Evolutionary conservation across 2,113 vertebrate genomes (phyloP).

Genomic region (Willisornis vidua): DNA sequence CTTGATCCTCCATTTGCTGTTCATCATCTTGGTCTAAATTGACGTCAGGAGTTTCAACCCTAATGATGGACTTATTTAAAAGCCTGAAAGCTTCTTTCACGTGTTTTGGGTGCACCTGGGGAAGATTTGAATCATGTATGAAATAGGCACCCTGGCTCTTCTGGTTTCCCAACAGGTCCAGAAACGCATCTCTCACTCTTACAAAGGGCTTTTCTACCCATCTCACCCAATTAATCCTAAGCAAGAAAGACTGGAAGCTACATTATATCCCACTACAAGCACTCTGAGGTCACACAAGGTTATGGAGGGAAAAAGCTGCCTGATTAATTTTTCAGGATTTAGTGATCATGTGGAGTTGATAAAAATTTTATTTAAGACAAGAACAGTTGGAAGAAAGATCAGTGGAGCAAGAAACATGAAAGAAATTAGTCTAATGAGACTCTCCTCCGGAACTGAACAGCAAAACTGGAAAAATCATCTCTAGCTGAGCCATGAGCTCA

Average conservation of each 20-base stretch:
- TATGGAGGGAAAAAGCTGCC: background rate
- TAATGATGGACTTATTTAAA: slow-evolving; percentile 97
- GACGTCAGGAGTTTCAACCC: slow-evolving; percentile 96
- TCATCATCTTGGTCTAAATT: slow-evolving; percentile 95
- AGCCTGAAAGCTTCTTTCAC: slow-evolving; percentile 98
- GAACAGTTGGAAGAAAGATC: background rate
- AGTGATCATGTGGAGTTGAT: rapidly evolving
- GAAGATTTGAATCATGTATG: background rate
- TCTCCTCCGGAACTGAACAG: background rate
- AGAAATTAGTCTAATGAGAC: background rate
- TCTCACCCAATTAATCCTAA: background rate
- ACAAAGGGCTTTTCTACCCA: background rate
- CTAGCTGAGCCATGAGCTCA: background rate
- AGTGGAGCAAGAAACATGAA: background rate
- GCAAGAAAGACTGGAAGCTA: background rate
- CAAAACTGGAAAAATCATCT: background rate
- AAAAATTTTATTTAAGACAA: background rate
- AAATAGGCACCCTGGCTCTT: background rate
- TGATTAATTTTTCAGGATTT: slow-evolving; percentile 23
- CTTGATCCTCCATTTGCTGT: slow-evolving; percentile 73
- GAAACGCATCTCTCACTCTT: background rate
- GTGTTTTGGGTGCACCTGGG: slow-evolving; percentile 96
- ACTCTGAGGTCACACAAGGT: background rate
- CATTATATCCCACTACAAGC: background rate
- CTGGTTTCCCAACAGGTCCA: background rate